A percentile compares a stretch with the other conserved stretches of the same genome.
Evolutionary conservation across 2,113 vertebrate genomes (phyloP).

Genomic region (Spea multiplicata): DNA sequence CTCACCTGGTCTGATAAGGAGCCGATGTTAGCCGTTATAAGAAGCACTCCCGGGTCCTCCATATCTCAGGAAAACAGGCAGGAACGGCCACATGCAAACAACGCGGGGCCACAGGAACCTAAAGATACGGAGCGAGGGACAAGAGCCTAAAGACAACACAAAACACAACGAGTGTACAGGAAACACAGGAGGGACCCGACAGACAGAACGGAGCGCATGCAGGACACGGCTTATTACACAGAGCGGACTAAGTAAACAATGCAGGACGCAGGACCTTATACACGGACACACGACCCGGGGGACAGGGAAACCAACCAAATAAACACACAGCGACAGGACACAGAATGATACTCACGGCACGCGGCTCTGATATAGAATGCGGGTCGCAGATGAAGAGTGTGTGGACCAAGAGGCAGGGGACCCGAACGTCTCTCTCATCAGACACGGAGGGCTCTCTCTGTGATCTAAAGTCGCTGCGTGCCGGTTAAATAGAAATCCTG

Average conservation of each 20-base stretch:
- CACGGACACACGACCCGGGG: neutral
- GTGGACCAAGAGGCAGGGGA: too few relatives aligned
- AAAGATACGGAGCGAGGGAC: neutral
- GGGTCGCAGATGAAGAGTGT: too few relatives aligned
- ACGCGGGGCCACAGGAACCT: too few relatives aligned
- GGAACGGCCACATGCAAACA: neutral
- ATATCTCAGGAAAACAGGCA: conserved; percentile 51
- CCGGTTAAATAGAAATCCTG: neutral
- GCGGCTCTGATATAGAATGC: too few relatives aligned
- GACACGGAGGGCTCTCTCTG: neutral
- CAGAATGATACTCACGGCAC: too few relatives aligned
- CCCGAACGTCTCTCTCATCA: too few relatives aligned
- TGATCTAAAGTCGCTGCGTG: neutral
- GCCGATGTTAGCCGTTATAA: conserved; percentile 76
- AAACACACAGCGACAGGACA: neutral
- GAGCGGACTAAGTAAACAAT: too few relatives aligned
- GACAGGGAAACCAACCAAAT: neutral
- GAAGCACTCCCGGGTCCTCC: conserved; percentile 66
- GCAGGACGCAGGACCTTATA: too few relatives aligned
- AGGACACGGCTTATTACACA: too few relatives aligned
- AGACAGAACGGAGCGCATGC: too few relatives aligned
- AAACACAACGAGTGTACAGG: too few relatives aligned
- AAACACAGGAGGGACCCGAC: too few relatives aligned
- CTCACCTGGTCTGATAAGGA: conserved; percentile 77
- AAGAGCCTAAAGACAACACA: neutral